Percentiles rank a stretch among this genome's conserved stretches.
Evolutionary conservation across 2,113 vertebrate genomes (phyloP).

Genomic region (Sebastes schlegelii): DNA sequence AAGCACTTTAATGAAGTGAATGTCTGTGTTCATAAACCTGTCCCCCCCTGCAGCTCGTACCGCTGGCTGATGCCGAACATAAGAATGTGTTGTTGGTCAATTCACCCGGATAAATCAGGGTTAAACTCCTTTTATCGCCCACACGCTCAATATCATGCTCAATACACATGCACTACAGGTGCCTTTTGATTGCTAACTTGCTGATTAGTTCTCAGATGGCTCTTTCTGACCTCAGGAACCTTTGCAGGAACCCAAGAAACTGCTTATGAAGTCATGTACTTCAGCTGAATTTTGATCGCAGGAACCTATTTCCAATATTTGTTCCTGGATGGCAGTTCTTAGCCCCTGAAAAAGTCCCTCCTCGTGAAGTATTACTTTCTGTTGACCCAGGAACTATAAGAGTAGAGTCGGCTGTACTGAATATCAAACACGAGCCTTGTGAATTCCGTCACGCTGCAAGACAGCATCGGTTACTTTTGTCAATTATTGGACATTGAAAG

Average conservation of each 20-base stretch:
- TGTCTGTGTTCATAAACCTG: constrained; percentile 20
- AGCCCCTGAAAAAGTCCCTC: neutral
- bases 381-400: neutral
- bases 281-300: constrained; percentile 3
- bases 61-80: constrained; percentile 20
- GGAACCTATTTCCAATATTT: neutral
- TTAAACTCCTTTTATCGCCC: constrained; percentile 26
- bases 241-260: neutral
- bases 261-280: neutral
- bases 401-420: constrained; percentile 1
- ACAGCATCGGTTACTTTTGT: neutral
- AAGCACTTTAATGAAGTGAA: constrained; percentile 43
- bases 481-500: too few relatives aligned
- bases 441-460: neutral
- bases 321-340: neutral
- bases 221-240: neutral
- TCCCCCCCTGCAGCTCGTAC: constrained; percentile 8
- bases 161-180: neutral
- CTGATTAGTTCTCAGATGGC: constrained; percentile 25
- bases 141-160: neutral
- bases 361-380: constrained; percentile 7
- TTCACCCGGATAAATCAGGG: constrained; percentile 38
- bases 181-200: constrained; percentile 32
- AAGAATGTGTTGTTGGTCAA: constrained; percentile 36
- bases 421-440: neutral